Percentiles rank a stretch among this genome's conserved stretches.
Evolutionary conservation across 1,140 invertebrate genomes (phyloP).

Genomic region (Drosophila ercepeae): DNA sequence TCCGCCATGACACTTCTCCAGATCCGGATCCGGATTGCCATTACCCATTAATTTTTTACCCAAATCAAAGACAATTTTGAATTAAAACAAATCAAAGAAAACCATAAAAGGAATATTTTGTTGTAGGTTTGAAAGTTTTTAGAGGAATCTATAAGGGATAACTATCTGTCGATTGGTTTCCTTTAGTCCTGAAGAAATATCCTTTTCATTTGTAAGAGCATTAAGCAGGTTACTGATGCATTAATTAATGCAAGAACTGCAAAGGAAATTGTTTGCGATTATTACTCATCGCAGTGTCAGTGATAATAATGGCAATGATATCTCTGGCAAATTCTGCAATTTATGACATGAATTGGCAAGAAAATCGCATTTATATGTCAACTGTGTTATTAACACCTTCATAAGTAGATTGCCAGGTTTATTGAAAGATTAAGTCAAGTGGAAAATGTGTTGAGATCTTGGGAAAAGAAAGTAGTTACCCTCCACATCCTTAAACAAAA

Average conservation of each 20-base stretch:
- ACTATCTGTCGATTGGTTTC: not conserved
- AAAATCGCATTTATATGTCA: constrained; percentile 2
- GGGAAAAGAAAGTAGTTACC: no score
- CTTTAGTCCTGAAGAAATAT: not conserved
- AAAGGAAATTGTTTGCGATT: constrained; percentile 35
- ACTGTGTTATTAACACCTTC: not conserved
- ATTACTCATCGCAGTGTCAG: not conserved
- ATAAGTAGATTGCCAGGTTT: not conserved
- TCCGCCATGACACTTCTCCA: constrained; percentile 56
- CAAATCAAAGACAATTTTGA: not conserved
- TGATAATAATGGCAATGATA: constrained; percentile 11
- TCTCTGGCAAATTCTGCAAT: constrained; percentile 8
- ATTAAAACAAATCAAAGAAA: not conserved
- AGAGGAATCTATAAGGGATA: no score
- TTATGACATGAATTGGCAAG: constrained; percentile 16
- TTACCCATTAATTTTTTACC: not conserved
- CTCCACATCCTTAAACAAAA: no score
- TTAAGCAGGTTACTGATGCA: constrained; percentile 11
- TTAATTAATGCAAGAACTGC: constrained; percentile 53
- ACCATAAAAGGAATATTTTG: not conserved
- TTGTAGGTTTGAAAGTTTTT: no score
- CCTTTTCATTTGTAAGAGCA: not conserved
- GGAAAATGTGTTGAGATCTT: not conserved
- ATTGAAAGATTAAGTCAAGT: not conserved
- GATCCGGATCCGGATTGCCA: not conserved